Percentiles rank a stretch among this genome's conserved stretches.
phyloP scores from a whole-genome alignment of 2,888 invertebrate species.

The Arenicola marina region DNA sequence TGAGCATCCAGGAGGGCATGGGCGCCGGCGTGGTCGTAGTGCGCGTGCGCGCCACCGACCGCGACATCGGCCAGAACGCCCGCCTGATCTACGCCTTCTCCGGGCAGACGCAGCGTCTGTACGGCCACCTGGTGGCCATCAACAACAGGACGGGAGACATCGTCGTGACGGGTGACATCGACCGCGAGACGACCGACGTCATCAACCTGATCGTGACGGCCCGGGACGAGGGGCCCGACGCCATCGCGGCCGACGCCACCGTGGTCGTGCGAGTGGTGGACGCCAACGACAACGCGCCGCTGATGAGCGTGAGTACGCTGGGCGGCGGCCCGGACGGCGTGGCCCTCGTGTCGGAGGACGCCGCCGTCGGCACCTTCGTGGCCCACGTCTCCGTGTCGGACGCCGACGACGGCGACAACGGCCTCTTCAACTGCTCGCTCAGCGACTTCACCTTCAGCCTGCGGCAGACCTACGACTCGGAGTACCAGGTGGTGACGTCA shows the following conservation, averaged over 20 bases:
- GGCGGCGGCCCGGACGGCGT: constrained; percentile 9
- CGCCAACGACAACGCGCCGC: constrained; percentile 32
- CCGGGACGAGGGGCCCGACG: constrained; percentile 28
- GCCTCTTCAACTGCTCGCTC: constrained; percentile 21
- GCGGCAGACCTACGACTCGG: constrained; percentile 21
- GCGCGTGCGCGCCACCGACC: constrained; percentile 31
- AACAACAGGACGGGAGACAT: constrained; percentile 28
- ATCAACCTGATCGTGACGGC: constrained; percentile 29
- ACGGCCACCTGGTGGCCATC: constrained; percentile 29
- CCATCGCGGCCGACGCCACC: constrained; percentile 27
- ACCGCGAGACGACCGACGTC: constrained; percentile 24
- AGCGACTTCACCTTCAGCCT: constrained; percentile 62
- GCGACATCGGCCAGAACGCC: constrained; percentile 32
- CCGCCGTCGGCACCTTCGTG: constrained; percentile 24
- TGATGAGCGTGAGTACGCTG: constrained; percentile 31
- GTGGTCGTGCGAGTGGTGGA: constrained; percentile 29
- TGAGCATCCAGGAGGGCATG: constrained; percentile 23
- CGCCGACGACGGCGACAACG: constrained; percentile 29
- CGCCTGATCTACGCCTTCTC: constrained; percentile 32
- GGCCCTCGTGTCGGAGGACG: constrained; percentile 23
- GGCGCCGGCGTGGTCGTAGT: constrained; percentile 16
- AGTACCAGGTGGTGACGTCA: constrained; percentile 71
- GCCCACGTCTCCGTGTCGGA: constrained; percentile 30
- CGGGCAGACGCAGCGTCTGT: constrained; percentile 20
- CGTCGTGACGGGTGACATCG: constrained; percentile 22